Evolutionary conservation across 2,797 vertebrate genomes (phyloP).

Genomic region (Callimico goeldii): DNA sequence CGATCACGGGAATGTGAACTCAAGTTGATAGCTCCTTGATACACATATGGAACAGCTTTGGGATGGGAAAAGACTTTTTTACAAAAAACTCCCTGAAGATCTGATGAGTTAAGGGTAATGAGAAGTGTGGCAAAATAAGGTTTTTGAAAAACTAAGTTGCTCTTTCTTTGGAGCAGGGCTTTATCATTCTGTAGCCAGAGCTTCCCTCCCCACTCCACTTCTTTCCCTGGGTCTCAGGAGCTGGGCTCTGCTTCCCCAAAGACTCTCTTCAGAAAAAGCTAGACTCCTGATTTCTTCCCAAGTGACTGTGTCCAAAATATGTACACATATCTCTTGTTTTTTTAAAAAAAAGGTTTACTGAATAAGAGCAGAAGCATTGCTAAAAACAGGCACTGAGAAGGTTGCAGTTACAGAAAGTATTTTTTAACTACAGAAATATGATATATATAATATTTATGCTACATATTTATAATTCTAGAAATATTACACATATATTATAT

Average conservation of each 20-base stretch:
- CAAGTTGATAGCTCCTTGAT: conserved; percentile 17
- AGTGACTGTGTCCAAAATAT: background rate
- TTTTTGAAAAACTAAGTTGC: conserved; percentile 6
- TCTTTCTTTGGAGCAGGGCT: background rate
- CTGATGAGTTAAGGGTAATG: background rate
- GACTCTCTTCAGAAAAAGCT: background rate
- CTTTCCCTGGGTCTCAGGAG: background rate
- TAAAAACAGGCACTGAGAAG: background rate
- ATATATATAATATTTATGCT: background rate
- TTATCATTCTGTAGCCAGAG: background rate
- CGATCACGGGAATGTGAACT: background rate
- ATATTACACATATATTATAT: background rate
- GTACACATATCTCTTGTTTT: background rate
- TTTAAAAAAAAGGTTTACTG: background rate
- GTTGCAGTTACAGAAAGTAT: background rate
- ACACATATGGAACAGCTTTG: conserved; percentile 52
- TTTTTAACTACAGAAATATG: background rate
- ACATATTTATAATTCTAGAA: background rate
- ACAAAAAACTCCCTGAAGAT: background rate
- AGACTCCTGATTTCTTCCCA: background rate
- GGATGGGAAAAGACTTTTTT: conserved; percentile 18
- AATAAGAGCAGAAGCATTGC: background rate
- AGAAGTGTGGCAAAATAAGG: background rate
- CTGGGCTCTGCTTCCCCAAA: background rate
- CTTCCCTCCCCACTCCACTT: background rate